Base-by-base conservation (phyloP, 2,888 invertebrate genomes). In the Pantelozetes paolii region DNA sequence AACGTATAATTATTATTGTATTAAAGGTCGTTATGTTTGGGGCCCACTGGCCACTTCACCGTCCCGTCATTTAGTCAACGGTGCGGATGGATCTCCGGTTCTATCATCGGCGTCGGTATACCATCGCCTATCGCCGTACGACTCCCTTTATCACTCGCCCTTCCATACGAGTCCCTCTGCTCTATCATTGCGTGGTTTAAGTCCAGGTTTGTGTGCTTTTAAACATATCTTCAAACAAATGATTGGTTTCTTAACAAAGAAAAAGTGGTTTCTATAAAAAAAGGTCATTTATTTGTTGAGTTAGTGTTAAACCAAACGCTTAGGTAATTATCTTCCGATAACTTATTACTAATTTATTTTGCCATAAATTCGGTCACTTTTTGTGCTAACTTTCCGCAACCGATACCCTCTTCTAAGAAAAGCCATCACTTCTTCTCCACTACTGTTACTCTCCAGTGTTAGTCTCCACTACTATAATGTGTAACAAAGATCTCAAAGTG, bases 121-220 rank as follows among this genome's bases (percentile, higher is more conserved):
- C 42, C 42, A 54, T 20, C 71, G 74, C 18, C 23, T 74, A 9
- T 67, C 69, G 20, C 75, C 75, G 6, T 73, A 71, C 40, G 69
- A 75, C 42, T 32, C 40, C 26, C 50, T 75, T 11, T 75, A 75
- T 62, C 62, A 62, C 9, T 54, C 69, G 30, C 71, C 71, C 8
- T 71, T 72, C 69, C 64, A 70, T 36, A 18, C 74, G 8, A 74
- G 74, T 71, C 74, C 74, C 26, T 48, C 74, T 23, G 74, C 71
- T 1, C 26, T 74, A 6, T 74, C 74, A n/a, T 40, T 74, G 30
- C 70, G 74, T 26, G 57, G 23, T 57, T 26, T 57, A 6, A 28
- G 57, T 57, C 26, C 57, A 57, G 23, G 57, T 28, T 26, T 18
- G 20, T 40, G 9, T 18, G 13, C 11, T n/a, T 40, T 45, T 45